These are phyloP conservation scores for Regulus satrapa DNA, from an alignment of 2,113 vertebrate species.

Conservation along the genomic window DNA sequence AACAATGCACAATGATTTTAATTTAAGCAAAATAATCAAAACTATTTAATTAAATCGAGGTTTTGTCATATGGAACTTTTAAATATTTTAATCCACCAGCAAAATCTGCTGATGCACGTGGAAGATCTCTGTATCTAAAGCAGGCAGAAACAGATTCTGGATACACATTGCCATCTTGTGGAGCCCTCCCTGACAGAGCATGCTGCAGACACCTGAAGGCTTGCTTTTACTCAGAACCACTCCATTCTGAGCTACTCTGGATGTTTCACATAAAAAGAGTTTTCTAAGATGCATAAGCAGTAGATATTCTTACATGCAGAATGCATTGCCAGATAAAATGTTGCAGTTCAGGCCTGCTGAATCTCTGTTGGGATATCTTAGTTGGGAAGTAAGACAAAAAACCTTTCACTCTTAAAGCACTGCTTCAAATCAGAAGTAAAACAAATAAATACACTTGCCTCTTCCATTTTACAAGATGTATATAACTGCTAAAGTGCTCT, in stretches of 20 bases:
- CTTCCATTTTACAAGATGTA: neutral
- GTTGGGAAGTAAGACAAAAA: neutral
- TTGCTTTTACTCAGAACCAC: neutral
- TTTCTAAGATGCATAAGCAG: neutral
- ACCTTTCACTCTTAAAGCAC: neutral
- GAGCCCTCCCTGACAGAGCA: neutral
- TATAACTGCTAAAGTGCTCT: neutral
- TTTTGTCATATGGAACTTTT: neutral
- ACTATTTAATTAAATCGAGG: neutral
- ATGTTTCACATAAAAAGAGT: neutral
- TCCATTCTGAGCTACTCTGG: rapidly evolving
- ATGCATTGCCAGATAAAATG: neutral
- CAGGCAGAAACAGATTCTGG: neutral
- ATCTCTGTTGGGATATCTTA: neutral
- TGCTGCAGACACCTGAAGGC: neutral
- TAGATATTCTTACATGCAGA: neutral
- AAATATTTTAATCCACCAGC: neutral
- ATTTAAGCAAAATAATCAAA: conserved; percentile 34
- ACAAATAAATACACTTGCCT: neutral
- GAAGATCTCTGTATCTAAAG: neutral
- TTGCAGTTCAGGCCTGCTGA: neutral
- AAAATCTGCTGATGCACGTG: neutral
- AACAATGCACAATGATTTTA: neutral
- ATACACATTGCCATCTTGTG: conserved; percentile 65
- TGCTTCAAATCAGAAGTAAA: neutral